Base-by-base conservation (phyloP, 2,888 invertebrate species). In the Tipula helvola region DNA sequence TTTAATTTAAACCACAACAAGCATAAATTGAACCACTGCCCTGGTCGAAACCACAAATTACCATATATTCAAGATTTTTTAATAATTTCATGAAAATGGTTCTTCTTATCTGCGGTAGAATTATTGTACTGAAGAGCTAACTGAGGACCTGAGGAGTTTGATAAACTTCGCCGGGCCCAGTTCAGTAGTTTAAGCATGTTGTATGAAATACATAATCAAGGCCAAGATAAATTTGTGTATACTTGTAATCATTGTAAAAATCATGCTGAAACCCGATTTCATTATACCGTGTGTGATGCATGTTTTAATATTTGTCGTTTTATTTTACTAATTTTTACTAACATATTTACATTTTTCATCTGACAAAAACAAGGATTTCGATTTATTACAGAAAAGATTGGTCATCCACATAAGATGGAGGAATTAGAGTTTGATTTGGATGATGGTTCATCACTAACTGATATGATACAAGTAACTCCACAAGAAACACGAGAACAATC, bases 171-270 rank as follows among this genome's bases (percentile, higher is more conserved):
- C 36, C 94, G 99, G 88, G 98, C 98, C 87, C 97, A 98, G 91
- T 99, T 96, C 92, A 99, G 99, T 88, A 98, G 99, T 3, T 95
- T 99, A 93, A 97, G 98, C 88, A 97, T 99, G 97, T 92, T 99
- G 88, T 99, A 99, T 92, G 99, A 99, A 92, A 93, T 99, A 89
- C 99, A 99, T 93, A 99, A 98, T 92, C 99, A 99, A 93, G 98
- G 98, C 88, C 97, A 97, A 91, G 98, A 98, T 92, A 97, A 97
- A 92, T 99, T 99, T 92, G 98, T 98, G 86, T 99, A 99, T 93
- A 99, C 98, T 39, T 99, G 99, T 93, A 99, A 99, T 93, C 96
- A 95, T 90, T 99, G 99, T 93, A 97, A 98, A 91, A 94, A 95
- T 88, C 97, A 98, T 89, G 98, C 99, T 87, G 98, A 99, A 92